Conservation (phyloP, 2,888 invertebrate genomes). For the Meliscaeva auricollis region DNA sequence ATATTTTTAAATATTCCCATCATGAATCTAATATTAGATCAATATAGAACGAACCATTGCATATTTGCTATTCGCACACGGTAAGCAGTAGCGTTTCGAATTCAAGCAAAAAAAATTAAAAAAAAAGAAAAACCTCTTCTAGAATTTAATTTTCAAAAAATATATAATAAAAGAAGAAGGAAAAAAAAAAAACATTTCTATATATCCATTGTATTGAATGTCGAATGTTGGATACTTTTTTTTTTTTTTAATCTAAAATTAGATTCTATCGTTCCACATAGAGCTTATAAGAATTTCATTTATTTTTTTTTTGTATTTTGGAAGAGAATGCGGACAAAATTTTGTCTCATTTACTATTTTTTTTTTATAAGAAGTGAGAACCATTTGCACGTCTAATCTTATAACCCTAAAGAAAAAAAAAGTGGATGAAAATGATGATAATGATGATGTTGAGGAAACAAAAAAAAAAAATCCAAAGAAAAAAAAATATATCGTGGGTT, state of each 20-base stretch:
- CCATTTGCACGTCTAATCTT: conserved; percentile 29
- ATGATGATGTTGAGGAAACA: conserved; percentile 21
- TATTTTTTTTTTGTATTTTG: conserved; percentile 56
- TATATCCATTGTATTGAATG: conserved; percentile 72
- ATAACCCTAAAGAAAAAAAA: conserved; percentile 35
- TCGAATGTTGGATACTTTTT: conserved; percentile 64
- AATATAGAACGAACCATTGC: conserved; percentile 59
- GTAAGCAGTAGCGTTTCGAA: conserved; percentile 22
- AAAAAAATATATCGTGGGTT: conserved; percentile 47
- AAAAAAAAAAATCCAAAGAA: background rate
- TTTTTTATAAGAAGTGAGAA: conserved; percentile 20
- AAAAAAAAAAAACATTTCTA: conserved; percentile 24
- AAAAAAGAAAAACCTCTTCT: conserved; percentile 35
- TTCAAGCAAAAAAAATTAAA: conserved; percentile 20
- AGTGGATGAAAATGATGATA: background rate
- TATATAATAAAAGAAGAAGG: conserved; percentile 25
- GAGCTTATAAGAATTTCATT: conserved; percentile 56
- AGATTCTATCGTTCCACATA: conserved; percentile 72
- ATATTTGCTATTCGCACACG: conserved; percentile 68
- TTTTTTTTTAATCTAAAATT: conserved; percentile 59
- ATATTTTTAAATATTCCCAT: conserved; percentile 58
- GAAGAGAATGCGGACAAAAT: conserved; percentile 63
- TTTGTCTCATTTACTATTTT: conserved; percentile 8
- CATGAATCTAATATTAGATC: conserved; percentile 69
- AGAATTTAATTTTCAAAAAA: conserved; percentile 27